These are phyloP conservation scores for Hippopotamus amphibius DNA, from an alignment of 2,113 vertebrate genomes.

Conservation along the genomic window DNA sequence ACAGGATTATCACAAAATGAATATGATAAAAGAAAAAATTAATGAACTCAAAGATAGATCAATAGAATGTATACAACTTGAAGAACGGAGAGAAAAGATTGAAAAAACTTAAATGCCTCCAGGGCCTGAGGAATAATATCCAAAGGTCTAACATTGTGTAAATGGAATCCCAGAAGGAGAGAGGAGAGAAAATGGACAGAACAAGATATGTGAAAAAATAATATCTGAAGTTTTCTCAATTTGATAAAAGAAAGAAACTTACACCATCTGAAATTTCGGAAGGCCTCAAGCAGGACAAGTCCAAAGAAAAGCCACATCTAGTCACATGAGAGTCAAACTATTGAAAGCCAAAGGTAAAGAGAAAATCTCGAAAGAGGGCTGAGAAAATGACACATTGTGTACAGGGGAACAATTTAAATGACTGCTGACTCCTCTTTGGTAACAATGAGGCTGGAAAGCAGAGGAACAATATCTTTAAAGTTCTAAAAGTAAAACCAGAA, in stretches of 20 bases:
- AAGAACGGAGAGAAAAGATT: background rate
- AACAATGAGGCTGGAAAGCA: background rate
- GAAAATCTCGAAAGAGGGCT: background rate
- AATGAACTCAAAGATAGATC: background rate
- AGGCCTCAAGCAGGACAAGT: background rate
- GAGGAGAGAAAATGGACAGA: background rate
- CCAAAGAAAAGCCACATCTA: background rate
- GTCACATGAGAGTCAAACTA: background rate
- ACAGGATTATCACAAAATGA: background rate
- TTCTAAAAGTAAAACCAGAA: background rate
- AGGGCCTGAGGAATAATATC: background rate
- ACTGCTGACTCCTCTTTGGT: background rate
- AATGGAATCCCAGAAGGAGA: background rate
- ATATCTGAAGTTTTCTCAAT: background rate
- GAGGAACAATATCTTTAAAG: background rate
- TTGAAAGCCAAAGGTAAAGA: background rate
- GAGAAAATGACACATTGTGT: background rate
- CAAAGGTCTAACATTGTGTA: background rate
- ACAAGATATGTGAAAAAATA: background rate
- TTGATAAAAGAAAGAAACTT: constrained; percentile 20
- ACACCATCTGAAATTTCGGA: background rate
- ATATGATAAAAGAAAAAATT: background rate
- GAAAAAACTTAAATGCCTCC: background rate
- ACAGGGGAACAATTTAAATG: background rate
- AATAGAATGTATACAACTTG: background rate